Evolutionary conservation across 2,888 invertebrate genomes (phyloP), one percentile per base, ranked within the genome.

Genomic region (Plagiodera versicolora): DNA sequence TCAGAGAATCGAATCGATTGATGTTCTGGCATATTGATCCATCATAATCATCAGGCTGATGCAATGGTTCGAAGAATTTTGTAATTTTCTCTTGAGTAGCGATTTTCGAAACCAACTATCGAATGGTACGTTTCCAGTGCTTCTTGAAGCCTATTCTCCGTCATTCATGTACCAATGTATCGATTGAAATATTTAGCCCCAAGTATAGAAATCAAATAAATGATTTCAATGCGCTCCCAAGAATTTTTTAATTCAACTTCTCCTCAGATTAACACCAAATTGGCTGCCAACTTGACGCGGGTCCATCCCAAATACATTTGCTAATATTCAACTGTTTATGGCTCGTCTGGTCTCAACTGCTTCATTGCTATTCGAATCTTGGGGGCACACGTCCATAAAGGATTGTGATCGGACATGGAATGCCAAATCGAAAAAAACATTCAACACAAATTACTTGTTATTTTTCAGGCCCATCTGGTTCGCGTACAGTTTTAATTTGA

Each of bases 231-330:
- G 24, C 24, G 24, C 24, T 24, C 24, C 24, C 24, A 24, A 24
- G 24, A 24, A 24, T 24, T 24, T 24, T 6, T 24, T 24, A 56
- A 56, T 48, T 28, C 32, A 56, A 60, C 47, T 28, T 32, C 54
- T 46, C 20, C 54, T 52, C 32, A 60, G 44, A 54, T 66, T 65
- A 60, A 63, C 66, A 65, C 66, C 64, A 66, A 60, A 58, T 61
- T 60, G 61, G 59, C 57, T 66, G 64, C 65, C 64, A 61, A 53
- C 52, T 58, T 55, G 51, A 48, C 50, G 48, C 57, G 57, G 60
- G 61, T 58, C 67, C 69, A 58, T 62, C 58, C 67, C 69, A 69
- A 69, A 67, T 61, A 57, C 65, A 69, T 69, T 66, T 67, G 69
- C 67, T 65, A 66, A 69, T 67, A 65, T 64, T 59, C 56, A 44